Conservation (phyloP, 2,888 invertebrate genomes). For the Synergus gifuensis region DNA sequence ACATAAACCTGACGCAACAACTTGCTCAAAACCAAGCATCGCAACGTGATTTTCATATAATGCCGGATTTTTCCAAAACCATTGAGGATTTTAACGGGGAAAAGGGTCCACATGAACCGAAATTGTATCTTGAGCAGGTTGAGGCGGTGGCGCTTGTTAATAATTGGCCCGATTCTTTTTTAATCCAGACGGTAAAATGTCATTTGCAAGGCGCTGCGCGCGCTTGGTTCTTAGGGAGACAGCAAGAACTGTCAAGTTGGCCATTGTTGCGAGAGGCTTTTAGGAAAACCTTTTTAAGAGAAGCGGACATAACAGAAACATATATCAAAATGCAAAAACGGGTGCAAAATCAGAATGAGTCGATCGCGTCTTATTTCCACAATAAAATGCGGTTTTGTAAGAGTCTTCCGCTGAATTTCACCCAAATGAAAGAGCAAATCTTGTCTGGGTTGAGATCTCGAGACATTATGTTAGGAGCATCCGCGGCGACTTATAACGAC, state of each 20-base stretch:
- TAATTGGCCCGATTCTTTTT: no score
- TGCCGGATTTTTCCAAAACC: conserved; percentile 47
- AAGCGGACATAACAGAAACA: no score
- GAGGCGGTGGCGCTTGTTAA: no score
- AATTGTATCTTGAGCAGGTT: conserved; percentile 38
- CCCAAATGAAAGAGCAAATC: conserved; percentile 47
- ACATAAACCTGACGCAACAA: conserved; percentile 9
- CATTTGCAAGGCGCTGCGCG: conserved; percentile 49
- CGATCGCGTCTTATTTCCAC: no score
- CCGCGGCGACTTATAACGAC: conserved; percentile 35
- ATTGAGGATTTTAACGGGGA: conserved; percentile 41
- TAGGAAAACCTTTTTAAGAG: conserved; percentile 43
- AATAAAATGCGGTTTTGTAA: conserved; percentile 52
- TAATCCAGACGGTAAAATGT: neutral
- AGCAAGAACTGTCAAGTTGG: conserved; percentile 45
- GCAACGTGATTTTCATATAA: conserved; percentile 44
- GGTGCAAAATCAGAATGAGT: no score
- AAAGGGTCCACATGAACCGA: conserved; percentile 46
- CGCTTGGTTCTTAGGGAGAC: conserved; percentile 41
- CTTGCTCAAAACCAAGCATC: neutral
- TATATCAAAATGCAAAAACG: no score
- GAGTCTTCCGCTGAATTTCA: conserved; percentile 45
- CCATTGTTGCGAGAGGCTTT: conserved; percentile 47
- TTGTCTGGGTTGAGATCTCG: conserved; percentile 18
- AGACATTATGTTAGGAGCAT: conserved; percentile 48